Conservation (phyloP, 2,797 vertebrate species). For the Typhlichthys eigenmanni region DNA sequence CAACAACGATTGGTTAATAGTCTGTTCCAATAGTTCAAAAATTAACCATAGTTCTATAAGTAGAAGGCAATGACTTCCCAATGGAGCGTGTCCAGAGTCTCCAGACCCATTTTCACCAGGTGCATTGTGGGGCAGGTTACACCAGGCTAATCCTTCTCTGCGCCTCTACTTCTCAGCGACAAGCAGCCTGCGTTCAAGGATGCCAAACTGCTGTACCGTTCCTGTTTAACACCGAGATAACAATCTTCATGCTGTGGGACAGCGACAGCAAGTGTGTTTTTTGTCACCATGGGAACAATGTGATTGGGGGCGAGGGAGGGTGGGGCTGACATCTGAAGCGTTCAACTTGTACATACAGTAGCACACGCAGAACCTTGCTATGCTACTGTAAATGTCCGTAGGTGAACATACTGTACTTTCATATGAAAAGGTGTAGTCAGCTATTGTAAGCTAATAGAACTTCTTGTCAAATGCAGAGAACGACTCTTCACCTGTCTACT, state of each 20-base stretch:
- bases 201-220: conserved; percentile 86
- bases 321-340: conserved; percentile 15
- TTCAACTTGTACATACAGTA: neutral
- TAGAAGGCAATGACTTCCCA: too few relatives aligned
- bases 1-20: too few relatives aligned
- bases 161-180: conserved; percentile 74
- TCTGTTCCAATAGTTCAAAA: too few relatives aligned
- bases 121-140: too few relatives aligned
- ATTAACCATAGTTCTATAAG: too few relatives aligned
- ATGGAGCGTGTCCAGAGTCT: too few relatives aligned
- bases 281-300: conserved; percentile 2
- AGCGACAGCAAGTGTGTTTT: conserved; percentile 79
- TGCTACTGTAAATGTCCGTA: neutral
- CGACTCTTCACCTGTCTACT: too few relatives aligned
- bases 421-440: too few relatives aligned
- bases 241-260: conserved; percentile 82
- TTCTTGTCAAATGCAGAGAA: too few relatives aligned
- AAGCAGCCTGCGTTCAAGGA: conserved; percentile 85
- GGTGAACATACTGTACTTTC: neutral
- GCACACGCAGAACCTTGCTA: neutral
- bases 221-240: conserved; percentile 83
- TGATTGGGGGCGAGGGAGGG: conserved; percentile 4
- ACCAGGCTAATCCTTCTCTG: too few relatives aligned
- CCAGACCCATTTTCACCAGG: too few relatives aligned
- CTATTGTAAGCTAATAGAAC: too few relatives aligned